phyloP scores from a whole-genome alignment of 2,797 vertebrate species.

The Myotis findleyi region DNA sequence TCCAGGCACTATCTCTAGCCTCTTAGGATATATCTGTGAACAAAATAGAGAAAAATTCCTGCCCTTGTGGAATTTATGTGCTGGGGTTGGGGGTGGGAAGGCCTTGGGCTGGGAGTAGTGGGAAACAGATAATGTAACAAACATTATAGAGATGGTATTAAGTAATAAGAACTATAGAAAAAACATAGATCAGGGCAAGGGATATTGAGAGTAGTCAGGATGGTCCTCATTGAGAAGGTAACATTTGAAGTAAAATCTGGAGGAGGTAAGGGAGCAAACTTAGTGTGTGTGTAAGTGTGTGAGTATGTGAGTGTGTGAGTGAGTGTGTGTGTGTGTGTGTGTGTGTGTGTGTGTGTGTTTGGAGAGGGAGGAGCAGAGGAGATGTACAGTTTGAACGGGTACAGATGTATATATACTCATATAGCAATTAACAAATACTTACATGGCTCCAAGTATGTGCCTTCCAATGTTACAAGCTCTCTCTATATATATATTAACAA shows the following conservation, averaged over 20 bases:
- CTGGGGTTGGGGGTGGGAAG: background rate
- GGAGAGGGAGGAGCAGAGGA: too few relatives aligned
- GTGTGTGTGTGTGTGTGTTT: background rate
- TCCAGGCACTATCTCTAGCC: background rate
- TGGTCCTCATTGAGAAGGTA: background rate
- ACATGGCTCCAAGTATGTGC: background rate
- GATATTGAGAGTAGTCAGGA: background rate
- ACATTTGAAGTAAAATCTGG: background rate
- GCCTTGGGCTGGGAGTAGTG: background rate
- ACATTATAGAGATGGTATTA: background rate
- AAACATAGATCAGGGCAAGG: background rate
- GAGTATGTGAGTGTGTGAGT: background rate
- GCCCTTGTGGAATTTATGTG: background rate
- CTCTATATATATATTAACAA: background rate
- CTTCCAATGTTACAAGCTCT: background rate
- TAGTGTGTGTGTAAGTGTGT: background rate
- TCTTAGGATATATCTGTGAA: background rate
- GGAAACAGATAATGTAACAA: background rate
- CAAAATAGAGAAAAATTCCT: background rate
- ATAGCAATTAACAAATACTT: background rate
- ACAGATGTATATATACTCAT: background rate
- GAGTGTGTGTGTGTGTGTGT: background rate
- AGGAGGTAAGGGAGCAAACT: background rate
- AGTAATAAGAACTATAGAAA: background rate
- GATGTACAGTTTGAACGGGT: background rate